Conservation (phyloP, 2,113 vertebrate genomes). For the Taurulus bubalis region DNA sequence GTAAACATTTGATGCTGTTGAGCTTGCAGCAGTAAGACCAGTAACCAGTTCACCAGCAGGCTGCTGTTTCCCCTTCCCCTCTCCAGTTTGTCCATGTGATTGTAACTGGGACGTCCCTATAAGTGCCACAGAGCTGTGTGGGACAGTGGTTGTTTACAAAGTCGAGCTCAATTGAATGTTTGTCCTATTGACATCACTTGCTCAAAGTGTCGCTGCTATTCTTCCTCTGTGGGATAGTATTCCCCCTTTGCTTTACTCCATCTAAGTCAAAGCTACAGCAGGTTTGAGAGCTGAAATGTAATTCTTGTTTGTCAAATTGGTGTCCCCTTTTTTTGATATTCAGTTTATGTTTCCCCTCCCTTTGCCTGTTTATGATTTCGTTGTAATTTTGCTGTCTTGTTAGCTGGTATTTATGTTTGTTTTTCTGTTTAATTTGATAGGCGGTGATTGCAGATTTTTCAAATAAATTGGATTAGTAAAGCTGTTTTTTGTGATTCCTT, state of each 20-base stretch:
- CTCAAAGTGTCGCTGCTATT: constrained; percentile 66
- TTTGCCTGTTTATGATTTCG: constrained; percentile 19
- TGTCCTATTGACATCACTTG: constrained; percentile 14
- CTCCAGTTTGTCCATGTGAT: constrained; percentile 23
- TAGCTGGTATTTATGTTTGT: constrained; percentile 54
- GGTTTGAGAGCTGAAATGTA: constrained; percentile 40
- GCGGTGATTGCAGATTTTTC: constrained; percentile 53
- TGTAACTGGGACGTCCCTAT: constrained; percentile 42
- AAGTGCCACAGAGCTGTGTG: constrained; percentile 60
- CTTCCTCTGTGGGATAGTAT: constrained; percentile 34
- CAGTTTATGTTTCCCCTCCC: constrained; percentile 24
- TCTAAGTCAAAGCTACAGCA: constrained; percentile 15
- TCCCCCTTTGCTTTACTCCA: constrained; percentile 19
- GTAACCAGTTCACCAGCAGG: constrained; percentile 6
- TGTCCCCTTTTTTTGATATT: constrained; percentile 34
- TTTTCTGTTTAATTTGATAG: constrained; percentile 39
- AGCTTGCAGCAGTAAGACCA: constrained; percentile 3
- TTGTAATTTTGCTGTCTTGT: constrained; percentile 28
- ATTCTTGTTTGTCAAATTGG: constrained; percentile 37
- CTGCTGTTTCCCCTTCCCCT: constrained; percentile 33
- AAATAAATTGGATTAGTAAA: constrained; percentile 68
- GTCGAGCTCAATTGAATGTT: constrained; percentile 53
- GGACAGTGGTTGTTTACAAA: constrained; percentile 70
- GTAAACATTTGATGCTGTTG: constrained; percentile 17
- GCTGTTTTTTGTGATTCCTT: not conserved